Conservation (phyloP, 2,113 vertebrate species). For the Oncorhynchus gorbuscha region DNA sequence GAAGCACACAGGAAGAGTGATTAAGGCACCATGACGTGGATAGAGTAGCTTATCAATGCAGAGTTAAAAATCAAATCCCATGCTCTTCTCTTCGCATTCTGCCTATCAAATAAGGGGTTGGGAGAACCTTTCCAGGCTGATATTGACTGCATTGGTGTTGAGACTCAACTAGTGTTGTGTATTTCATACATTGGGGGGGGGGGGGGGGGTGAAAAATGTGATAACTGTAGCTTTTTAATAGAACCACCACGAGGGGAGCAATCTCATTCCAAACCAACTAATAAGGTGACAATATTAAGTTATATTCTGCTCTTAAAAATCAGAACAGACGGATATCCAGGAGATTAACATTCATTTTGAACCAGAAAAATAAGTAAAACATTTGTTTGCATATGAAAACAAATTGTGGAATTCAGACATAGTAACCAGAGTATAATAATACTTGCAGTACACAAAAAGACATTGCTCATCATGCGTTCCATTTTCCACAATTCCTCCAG, state of each 20-base stretch:
- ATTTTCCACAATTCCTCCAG: constrained; percentile 16
- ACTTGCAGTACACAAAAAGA: constrained; percentile 5
- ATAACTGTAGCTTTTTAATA: not conserved
- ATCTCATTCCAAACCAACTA: not conserved
- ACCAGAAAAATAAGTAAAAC: constrained; percentile 29
- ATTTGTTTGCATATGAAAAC: constrained; percentile 51
- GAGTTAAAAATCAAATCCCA: constrained; percentile 28
- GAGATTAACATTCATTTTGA: constrained; percentile 17
- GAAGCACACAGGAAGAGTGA: constrained; percentile 74
- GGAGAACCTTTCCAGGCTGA: too few relatives aligned
- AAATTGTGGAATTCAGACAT: constrained; percentile 29
- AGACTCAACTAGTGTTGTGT: constrained; percentile 2
- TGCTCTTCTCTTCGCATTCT: constrained; percentile 15
- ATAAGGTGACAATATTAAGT: too few relatives aligned
- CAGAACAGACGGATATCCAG: not conserved
- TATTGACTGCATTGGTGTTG: too few relatives aligned
- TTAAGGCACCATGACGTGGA: constrained; percentile 88
- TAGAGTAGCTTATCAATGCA: constrained; percentile 79
- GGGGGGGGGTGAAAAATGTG: not conserved
- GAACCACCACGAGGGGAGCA: not conserved
- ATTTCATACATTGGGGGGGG: not conserved
- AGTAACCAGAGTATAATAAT: not conserved
- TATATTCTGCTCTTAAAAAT: not conserved
- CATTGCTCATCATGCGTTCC: constrained; percentile 29
- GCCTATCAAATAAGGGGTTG: not conserved